phyloP scores from a whole-genome alignment of 1,140 invertebrate genomes.

The Ostrea denselamellosa region DNA sequence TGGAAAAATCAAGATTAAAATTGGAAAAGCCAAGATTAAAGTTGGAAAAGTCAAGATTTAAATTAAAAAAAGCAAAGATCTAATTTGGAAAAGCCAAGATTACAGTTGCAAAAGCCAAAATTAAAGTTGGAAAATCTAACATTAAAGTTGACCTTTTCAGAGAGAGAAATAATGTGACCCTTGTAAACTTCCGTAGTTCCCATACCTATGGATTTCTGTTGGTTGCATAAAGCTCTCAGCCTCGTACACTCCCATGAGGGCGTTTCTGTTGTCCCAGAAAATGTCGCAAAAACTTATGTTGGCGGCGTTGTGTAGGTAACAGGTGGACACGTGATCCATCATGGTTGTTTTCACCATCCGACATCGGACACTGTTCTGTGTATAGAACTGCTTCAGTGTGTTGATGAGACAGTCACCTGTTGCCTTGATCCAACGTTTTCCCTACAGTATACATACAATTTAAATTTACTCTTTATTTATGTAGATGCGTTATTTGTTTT shows the following conservation, averaged over 20 bases:
- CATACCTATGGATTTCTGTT: not conserved
- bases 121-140: too few relatives aligned
- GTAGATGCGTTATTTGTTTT: too few relatives aligned
- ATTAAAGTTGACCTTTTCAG: too few relatives aligned
- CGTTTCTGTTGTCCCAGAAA: conserved; percentile 45
- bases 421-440: conserved; percentile 35
- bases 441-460: conserved; percentile 26
- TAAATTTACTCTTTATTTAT: not conserved
- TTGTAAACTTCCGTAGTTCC: too few relatives aligned
- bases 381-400: conserved; percentile 46
- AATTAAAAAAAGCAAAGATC: too few relatives aligned
- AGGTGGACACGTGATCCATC: conserved; percentile 43
- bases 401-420: conserved; percentile 41
- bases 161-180: too few relatives aligned
- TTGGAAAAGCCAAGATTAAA: too few relatives aligned
- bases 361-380: conserved; percentile 40
- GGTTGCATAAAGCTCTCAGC: conserved; percentile 40
- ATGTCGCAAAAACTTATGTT: conserved; percentile 49
- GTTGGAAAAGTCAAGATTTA: too few relatives aligned
- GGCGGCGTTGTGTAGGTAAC: conserved; percentile 40
- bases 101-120: too few relatives aligned
- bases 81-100: too few relatives aligned
- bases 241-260: conserved; percentile 42
- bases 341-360: conserved; percentile 43
- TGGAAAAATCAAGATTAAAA: too few relatives aligned